Conservation (phyloP, 2,113 vertebrate genomes). For the Cervus canadensis region DNA sequence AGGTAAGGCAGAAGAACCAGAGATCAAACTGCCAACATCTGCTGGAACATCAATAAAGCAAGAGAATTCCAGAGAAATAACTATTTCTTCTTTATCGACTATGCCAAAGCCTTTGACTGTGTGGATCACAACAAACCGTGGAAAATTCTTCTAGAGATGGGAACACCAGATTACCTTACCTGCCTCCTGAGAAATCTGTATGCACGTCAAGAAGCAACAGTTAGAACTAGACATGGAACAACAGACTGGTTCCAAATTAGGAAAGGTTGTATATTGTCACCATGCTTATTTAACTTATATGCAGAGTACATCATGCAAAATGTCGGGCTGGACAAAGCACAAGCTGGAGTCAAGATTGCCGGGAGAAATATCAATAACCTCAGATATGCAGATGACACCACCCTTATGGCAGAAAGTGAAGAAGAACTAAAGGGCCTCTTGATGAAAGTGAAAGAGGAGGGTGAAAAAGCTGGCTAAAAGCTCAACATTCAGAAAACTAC, state of each 20-base stretch:
- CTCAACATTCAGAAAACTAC: background rate
- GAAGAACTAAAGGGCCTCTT: background rate
- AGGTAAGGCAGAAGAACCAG: background rate
- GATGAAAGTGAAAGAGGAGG: background rate
- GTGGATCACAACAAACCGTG: background rate
- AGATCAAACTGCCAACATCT: background rate
- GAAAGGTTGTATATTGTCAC: background rate
- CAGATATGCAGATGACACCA: background rate
- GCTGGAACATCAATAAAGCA: background rate
- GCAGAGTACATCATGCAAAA: background rate
- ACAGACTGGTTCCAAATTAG: background rate
- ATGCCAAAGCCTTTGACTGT: background rate
- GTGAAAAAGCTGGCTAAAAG: background rate
- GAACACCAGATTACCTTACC: background rate
- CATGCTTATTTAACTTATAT: background rate
- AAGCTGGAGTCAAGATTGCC: background rate
- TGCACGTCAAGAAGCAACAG: background rate
- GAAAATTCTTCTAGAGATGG: background rate
- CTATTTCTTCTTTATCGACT: background rate
- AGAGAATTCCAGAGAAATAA: background rate
- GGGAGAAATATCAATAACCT: background rate
- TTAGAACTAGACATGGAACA: background rate
- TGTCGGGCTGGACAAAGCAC: background rate
- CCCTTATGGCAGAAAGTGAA: background rate
- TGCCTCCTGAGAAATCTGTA: background rate